These are phyloP conservation scores for Agonopterix arenella DNA, from an alignment of 2,888 invertebrate species.

Conservation along the genomic window DNA sequence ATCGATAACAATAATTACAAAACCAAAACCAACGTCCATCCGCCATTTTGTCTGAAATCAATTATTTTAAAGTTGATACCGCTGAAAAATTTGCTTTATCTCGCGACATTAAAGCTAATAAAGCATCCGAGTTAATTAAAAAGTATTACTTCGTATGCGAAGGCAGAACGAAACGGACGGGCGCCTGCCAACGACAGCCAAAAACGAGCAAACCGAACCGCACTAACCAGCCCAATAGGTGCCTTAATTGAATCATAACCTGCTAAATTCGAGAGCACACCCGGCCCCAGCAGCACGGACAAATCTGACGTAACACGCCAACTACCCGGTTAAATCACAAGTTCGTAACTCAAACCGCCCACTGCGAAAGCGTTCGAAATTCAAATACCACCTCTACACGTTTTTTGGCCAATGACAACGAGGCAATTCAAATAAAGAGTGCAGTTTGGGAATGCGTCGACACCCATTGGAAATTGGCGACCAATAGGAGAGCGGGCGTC, in stretches of 20 bases:
- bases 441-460: constrained; percentile 33
- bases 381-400: constrained; percentile 55
- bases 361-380: constrained; percentile 60
- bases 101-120: constrained; percentile 69
- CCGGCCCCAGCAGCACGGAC: constrained; percentile 31
- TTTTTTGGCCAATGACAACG: constrained; percentile 42
- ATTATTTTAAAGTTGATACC: constrained; percentile 41
- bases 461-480: constrained; percentile 39
- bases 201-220: constrained; percentile 47
- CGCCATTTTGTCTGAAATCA: constrained; percentile 38
- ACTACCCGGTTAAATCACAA: constrained; percentile 62
- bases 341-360: constrained; percentile 56
- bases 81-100: constrained; percentile 47
- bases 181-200: constrained; percentile 28
- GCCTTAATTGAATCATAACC: constrained; percentile 67
- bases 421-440: constrained; percentile 48
- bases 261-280: constrained; percentile 50
- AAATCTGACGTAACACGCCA: constrained; percentile 49
- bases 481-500: constrained; percentile 56
- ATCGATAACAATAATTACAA: constrained; percentile 44
- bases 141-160: constrained; percentile 44
- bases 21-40: constrained; percentile 11
- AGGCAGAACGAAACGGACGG: constrained; percentile 34
- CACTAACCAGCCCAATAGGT: constrained; percentile 49
- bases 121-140: constrained; percentile 76